Evolutionary conservation across 2,888 invertebrate genomes (phyloP), one percentile per base, ranked within the genome.

Genomic region (Empis stercorea): DNA sequence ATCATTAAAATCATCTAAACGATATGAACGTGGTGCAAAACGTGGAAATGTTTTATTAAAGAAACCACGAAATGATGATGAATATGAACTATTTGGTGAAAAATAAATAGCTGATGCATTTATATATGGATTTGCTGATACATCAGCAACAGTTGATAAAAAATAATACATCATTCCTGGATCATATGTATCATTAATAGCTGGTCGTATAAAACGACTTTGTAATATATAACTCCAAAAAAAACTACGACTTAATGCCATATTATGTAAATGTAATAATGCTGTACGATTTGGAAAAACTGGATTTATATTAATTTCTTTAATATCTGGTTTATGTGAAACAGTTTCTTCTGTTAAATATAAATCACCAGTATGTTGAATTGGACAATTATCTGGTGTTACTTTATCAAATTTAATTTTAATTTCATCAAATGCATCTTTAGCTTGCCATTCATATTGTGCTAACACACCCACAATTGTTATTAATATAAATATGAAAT

Each of bases 131-230:
- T 93, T 95, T 0, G 94, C 79, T 0, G 95, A 87, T 0, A 97
- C 88, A 66, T 97, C 96, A 0, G 97, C 94, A 1, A 94, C 87
- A 0, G 92, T 85, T 0, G 95, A 94, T 39, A 96, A 71, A 63
- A 94, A 93, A 61, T 93, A 93, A 63, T 96, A 96, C 91, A 95
- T 92, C 84, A 97, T 89, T 46, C 96, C 96, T 0, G 96, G 96
- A 70, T 96, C 95, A 57, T 91, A 89, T 0, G 91, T 88, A 59
- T 91, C 89, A 62, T 89, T 91, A 17, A 87, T 88, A 1, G 87
- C 88, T 0, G 91, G 91, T 27, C 91, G 74, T 55, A 91, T 91
- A 58, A 91, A 89, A 52, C 93, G 75, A 23, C 89, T 87, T 63
- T 93, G 93, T 1, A 93, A 75, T 48, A 93, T 88, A 57, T 91